Base-by-base conservation (phyloP, 1,140 invertebrate species). In the Lithobius niger region DNA sequence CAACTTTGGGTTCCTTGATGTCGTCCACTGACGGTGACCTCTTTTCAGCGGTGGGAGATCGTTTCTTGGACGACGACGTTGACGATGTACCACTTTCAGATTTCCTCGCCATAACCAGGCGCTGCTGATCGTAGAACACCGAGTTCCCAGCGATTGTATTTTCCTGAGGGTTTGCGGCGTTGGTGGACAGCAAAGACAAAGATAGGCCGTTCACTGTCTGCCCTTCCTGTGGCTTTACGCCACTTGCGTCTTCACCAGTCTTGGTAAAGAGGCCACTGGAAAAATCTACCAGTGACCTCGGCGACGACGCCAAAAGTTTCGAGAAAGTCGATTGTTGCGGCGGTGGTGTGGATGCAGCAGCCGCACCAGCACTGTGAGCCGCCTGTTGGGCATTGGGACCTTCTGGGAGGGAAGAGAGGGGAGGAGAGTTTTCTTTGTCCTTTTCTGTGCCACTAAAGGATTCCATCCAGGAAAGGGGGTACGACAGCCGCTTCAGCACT, bases 401-500 rank as follows among this genome's bases (percentile, higher is more conserved):
- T 21, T 36, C 27, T 19, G 54, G 24, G 3, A 25, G 18, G 10
- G 36, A 56, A 26, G 60, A 59, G 31, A 62, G 50, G 15, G 61
- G 61, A 1, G 47, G 48, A 24, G 24, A 25, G 27, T 27, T 50
- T 27, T 58, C 57, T 3, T 54, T 76, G 67, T 57, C 79, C 59
- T 74, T 72, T 54, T 74, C 76, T 45, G 66, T 66, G 52, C 75
- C 73, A 49, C 74, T 71, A 57, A 88, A 71, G 19, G 86, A 87
- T 71, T 91, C 89, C 78, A 93, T 86, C 87, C 87, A 91, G 1
- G 87, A 83, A 44, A 92, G 69, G n/a, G 89, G 89, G 71, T 92
- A 90, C 0, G 87, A 91, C 31, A 93, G 77, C 61, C 88, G 78
- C 72, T 92, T 92, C 55, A 91, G 72, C 83, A 91, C 88, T 65